Percentiles rank a stretch among this genome's conserved stretches.
Evolutionary conservation across 2,888 invertebrate species (phyloP).

Genomic region (Scaptodrosophila latifasciaeformis): DNA sequence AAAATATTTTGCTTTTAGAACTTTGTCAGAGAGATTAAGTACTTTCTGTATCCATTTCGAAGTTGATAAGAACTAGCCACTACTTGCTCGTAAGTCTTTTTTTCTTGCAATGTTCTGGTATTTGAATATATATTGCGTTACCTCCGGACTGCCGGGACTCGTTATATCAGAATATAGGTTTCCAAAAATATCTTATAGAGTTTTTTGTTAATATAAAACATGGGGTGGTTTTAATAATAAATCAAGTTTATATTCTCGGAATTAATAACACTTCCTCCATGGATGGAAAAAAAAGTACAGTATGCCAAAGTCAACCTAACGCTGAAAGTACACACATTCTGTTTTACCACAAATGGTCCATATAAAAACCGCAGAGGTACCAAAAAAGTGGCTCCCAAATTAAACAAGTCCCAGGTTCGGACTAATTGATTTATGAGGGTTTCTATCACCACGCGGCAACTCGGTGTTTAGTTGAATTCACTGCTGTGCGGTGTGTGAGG

Average conservation of each 20-base stretch:
- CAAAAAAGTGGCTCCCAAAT: slow-evolving; percentile 53
- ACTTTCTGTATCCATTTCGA: no score
- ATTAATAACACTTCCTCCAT: slow-evolving; percentile 6
- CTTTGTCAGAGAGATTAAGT: no score
- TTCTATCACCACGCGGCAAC: slow-evolving; percentile 26
- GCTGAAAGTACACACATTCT: no score
- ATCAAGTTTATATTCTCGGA: slow-evolving; percentile 27
- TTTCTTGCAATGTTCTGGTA: no score
- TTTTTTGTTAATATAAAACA: not conserved
- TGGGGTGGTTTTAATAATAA: slow-evolving; percentile 12
- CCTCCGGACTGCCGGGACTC: no score
- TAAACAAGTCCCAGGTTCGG: slow-evolving; percentile 57
- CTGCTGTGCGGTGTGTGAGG: slow-evolving; percentile 22
- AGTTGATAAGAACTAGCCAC: no score
- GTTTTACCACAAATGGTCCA: no score
- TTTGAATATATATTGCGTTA: no score
- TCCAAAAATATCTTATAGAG: slow-evolving; percentile 3
- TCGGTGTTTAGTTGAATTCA: not conserved
- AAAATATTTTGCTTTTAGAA: no score
- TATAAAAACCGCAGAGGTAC: slow-evolving; percentile 41
- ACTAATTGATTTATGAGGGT: slow-evolving; percentile 72
- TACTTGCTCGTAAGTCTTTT: no score
- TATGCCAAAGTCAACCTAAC: no score
- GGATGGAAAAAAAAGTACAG: slow-evolving; percentile 4
- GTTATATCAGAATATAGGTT: no score